These are phyloP conservation scores for Mimas tiliae DNA, from an alignment of 2,888 invertebrate species.

Conservation along the genomic window DNA sequence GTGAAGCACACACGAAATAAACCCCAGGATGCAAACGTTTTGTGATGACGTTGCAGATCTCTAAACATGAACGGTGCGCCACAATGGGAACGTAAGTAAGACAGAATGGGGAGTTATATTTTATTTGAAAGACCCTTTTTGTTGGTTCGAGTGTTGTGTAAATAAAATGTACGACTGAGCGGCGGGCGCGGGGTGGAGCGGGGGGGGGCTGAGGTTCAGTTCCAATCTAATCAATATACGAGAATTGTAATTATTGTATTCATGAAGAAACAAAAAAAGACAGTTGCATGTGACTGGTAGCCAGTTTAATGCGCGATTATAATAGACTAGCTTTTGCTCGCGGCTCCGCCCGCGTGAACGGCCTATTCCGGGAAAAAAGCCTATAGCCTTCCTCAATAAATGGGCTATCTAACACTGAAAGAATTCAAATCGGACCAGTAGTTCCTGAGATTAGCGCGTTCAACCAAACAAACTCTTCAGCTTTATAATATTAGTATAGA, in stretches of 20 bases:
- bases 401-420: too few species aligned
- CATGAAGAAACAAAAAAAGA: too few species aligned
- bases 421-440: too few species aligned
- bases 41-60: neutral
- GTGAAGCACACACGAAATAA: neutral
- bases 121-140: constrained; percentile 83
- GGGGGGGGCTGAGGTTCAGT: neutral
- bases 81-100: constrained; percentile 70
- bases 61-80: constrained; percentile 40
- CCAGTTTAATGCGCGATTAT: too few species aligned
- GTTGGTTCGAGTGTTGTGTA: constrained; percentile 79
- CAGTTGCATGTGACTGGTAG: too few species aligned
- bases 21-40: neutral
- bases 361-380: too few species aligned
- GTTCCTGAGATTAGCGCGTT: too few species aligned
- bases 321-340: too few species aligned
- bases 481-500: too few species aligned
- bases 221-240: constrained; percentile 15
- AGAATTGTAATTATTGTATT: neutral
- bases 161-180: constrained; percentile 60
- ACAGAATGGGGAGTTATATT: constrained; percentile 81
- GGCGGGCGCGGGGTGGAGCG: neutral
- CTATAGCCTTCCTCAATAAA: too few species aligned
- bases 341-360: too few species aligned
- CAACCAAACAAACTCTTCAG: too few species aligned